Percentiles rank a stretch among this genome's conserved stretches.
Conservation (phyloP, 2,888 invertebrate genomes). For the Notocelia uddmanniana region DNA sequence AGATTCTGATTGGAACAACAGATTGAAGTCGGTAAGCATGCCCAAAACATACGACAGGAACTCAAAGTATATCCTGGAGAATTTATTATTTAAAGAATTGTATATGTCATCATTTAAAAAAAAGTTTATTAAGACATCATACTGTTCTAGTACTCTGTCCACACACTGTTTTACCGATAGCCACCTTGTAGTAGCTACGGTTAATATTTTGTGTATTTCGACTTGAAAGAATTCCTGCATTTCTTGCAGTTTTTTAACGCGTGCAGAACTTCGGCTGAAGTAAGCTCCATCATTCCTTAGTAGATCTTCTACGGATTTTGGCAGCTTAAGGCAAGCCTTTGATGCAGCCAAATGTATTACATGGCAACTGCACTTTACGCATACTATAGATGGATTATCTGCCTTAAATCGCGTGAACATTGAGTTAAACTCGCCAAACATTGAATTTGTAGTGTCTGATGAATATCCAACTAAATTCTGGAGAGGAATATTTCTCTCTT, state of each 20-base stretch:
- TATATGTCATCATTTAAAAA: conserved; percentile 50
- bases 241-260: conserved; percentile 49
- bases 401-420: conserved; percentile 46
- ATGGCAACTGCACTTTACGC: conserved; percentile 61
- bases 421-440: conserved; percentile 53
- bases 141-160: conserved; percentile 58
- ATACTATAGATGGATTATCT: conserved; percentile 53
- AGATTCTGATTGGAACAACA: no score
- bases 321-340: conserved; percentile 60
- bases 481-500: neutral
- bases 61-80: conserved; percentile 51
- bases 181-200: conserved; percentile 55
- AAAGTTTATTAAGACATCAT: conserved; percentile 55
- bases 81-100: conserved; percentile 51
- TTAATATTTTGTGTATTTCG: conserved; percentile 57
- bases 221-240: conserved; percentile 59
- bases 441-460: conserved; percentile 58
- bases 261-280: conserved; percentile 38
- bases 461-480: conserved; percentile 54
- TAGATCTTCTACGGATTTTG: conserved; percentile 50
- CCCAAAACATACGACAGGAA: conserved; percentile 11
- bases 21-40: conserved; percentile 1
- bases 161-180: conserved; percentile 60
- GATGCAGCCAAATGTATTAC: conserved; percentile 57
- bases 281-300: conserved; percentile 47